Base-by-base conservation (phyloP, 2,113 vertebrate species). In the Bos javanicus region DNA sequence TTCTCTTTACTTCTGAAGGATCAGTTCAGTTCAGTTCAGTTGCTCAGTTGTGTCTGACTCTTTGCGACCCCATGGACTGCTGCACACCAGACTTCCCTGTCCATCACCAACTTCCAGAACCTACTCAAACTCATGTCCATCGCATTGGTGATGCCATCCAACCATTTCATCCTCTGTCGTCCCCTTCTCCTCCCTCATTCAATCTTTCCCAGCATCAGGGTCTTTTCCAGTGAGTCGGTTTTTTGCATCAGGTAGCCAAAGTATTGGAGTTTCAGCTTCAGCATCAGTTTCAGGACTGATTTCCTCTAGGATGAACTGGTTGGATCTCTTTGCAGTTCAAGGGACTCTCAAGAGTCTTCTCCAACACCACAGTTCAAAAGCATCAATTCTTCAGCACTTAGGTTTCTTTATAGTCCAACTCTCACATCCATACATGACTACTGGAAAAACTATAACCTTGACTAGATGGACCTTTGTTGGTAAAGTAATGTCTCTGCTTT, bases 341-440 rank as follows among this genome's bases (percentile, higher is more conserved):
- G 14, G 15, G 62, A 64, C 30, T 64, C 62, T 64, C 30, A 64
- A 64, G 62, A 4, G 62, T 64, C 62, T 64, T 64, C 62, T 64
- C 62, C 30, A 64, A 33, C 30, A 64, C 15, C 62, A 64, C 62
- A 64, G 30, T 64, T 64, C 62, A 17, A 64, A 64, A 64, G 30
- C 62, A n/a, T 64, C 62, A 64, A 17, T 64, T 17, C 62, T 64
- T 64, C 0, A 1, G 15, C 0, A 0, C 30, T 64, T 30, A 8
- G 30, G 15, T 64, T n/a, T 60, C 26, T 60, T 60, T 28, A 60
- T 13, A 28, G 62, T 8, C 62, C 62, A 64, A 17, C 30, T 64
- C 30, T 64, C 15, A 64, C 30, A 64, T 64, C 62, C 15, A 17
- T 64, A n/a, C 15, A 17, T n/a, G 30, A n/a, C 30, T 17, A 64